A percentile compares a stretch with the other conserved stretches of the same genome.
Conservation (phyloP, 2,888 invertebrate species). For the Macropis europaea region DNA sequence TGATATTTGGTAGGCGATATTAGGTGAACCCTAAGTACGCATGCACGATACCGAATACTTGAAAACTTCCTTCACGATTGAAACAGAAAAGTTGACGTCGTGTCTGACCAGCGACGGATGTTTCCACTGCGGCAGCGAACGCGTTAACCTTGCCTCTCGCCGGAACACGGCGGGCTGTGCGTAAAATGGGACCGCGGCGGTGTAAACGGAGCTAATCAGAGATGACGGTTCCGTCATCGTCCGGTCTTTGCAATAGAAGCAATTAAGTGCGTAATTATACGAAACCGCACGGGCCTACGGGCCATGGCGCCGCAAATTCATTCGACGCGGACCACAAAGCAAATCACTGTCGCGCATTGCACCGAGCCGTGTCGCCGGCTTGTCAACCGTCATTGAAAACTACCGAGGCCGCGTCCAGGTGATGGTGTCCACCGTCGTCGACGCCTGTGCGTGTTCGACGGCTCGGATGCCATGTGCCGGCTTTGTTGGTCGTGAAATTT, state of each 20-base stretch:
- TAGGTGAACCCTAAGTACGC: too few relatives aligned
- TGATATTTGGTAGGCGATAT: neutral
- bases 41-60: too few relatives aligned
- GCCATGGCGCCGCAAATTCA: conserved; percentile 66
- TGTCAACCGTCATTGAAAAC: conserved; percentile 59
- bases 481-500: neutral
- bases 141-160: neutral
- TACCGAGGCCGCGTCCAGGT: conserved; percentile 32
- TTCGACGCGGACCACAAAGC: conserved; percentile 72
- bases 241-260: conserved; percentile 67
- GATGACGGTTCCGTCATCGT: conserved; percentile 59
- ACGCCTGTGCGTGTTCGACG: neutral
- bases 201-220: conserved; percentile 45
- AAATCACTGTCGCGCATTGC: conserved; percentile 72
- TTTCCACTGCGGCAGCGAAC: too few relatives aligned
- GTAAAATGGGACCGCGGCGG: conserved; percentile 29
- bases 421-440: conserved; percentile 35
- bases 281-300: conserved; percentile 66
- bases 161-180: neutral
- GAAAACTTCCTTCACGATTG: too few relatives aligned
- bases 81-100: too few relatives aligned
- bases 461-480: too few relatives aligned
- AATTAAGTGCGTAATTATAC: conserved; percentile 75
- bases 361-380: conserved; percentile 39
- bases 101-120: too few relatives aligned